Base-by-base conservation (phyloP, 2,888 invertebrate genomes). In the Taenaris catops region DNA sequence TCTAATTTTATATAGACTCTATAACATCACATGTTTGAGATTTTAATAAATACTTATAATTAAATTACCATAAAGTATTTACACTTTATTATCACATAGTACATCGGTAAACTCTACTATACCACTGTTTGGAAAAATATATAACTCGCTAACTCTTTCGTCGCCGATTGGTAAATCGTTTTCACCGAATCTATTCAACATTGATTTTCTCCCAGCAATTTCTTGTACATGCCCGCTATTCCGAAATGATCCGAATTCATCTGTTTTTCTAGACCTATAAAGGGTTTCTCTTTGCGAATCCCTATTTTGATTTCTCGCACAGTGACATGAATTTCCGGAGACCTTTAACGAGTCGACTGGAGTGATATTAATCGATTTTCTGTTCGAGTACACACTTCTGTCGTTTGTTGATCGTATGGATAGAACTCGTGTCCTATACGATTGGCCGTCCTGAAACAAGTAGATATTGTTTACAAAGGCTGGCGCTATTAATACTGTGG, bases 81-180 rank as follows among this genome's bases (percentile, higher is more conserved):
- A 84, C 54, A 86, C 79, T 65, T 75, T 83, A 51, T 84, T 79
- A 48, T 84, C 83, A 47, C 73, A 73, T 31, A 73, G 55, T 52
- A 75, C 62, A 61, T 84, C 80, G 46, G 78, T 81, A 41, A 84
- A 84, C 51, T 86, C 84, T 18, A 86, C 83, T 23, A 81, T 71
- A 41, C 73, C 74, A 48, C 84, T 83, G 40, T 83, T 83, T 17
- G 84, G 86, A 47, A 86, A 86, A 45, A 86, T 83, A 36, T 86
- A 86, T 38, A 86, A 46, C 44, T 86, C 84, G 40, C 79, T 73
- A 29, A 84, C 74, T 53, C 79, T 63, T 43, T 83, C 84, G 28
- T 84, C 80, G 0, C 72, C 73, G 12, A 69, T 55, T 1, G 80
- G 75, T 28, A 58, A 27, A 8, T 73, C 72, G 4, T 65, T 59